These are phyloP conservation scores for Pristionchus mayeri DNA, from an alignment of 2,888 invertebrate species.

Conservation along the genomic window DNA sequence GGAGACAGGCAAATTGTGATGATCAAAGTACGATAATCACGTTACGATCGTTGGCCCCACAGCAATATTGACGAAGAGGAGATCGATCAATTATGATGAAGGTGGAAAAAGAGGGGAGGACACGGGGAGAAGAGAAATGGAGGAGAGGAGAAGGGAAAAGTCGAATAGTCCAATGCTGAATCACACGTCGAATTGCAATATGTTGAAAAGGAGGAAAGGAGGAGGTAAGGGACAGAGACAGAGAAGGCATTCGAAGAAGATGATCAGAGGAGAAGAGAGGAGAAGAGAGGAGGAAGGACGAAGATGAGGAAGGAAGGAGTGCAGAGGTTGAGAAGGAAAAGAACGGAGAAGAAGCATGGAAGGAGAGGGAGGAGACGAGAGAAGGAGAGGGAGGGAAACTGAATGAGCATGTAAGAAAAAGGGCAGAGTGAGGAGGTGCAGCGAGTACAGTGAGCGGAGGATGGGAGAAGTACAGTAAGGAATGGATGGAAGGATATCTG, in stretches of 20 bases:
- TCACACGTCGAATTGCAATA: constrained; percentile 10
- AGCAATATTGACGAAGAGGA: no score
- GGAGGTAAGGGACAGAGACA: background rate
- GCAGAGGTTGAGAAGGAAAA: background rate
- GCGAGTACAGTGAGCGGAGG: background rate
- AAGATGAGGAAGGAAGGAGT: background rate
- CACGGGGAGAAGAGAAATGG: background rate
- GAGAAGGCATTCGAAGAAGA: background rate
- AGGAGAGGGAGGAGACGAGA: background rate
- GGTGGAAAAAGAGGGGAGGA: background rate
- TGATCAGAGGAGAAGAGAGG: background rate
- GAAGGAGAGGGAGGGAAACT: background rate
- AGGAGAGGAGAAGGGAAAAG: background rate
- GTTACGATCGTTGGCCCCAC: no score
- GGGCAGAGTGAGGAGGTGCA: background rate
- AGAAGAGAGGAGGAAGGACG: background rate
- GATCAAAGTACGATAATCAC: background rate
- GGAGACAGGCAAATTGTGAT: background rate
- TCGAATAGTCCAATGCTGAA: constrained; percentile 28
- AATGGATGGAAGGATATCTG: background rate
- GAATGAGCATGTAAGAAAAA: background rate
- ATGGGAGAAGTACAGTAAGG: background rate
- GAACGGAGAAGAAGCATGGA: no score
- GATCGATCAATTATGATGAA: constrained; percentile 9
- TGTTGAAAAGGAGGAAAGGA: background rate